A percentile compares a stretch with the other conserved stretches of the same genome.
phyloP scores from a whole-genome alignment of 2,113 vertebrate genomes.

The Macrotus californicus region DNA sequence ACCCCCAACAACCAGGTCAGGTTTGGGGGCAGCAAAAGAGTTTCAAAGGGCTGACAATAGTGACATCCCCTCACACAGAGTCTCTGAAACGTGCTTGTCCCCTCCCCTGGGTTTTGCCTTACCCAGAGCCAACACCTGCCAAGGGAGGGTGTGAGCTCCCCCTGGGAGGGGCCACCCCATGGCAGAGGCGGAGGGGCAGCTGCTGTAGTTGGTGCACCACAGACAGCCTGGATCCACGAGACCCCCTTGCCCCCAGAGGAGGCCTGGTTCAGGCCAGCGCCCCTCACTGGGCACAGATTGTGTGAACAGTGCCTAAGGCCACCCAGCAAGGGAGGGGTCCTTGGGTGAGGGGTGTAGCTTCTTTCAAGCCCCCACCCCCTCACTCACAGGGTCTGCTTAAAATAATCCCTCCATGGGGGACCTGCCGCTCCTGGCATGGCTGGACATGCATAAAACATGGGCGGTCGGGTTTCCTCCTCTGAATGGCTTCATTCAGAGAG shows the following conservation, averaged over 20 bases:
- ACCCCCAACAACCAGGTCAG: background rate
- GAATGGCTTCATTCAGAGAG: slow-evolving; percentile 67
- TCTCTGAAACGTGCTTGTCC: background rate
- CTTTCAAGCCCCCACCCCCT: background rate
- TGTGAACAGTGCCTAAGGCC: slow-evolving; percentile 40
- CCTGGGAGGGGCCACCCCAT: background rate
- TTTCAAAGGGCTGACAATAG: slow-evolving; percentile 33
- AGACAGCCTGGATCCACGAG: slow-evolving; percentile 7
- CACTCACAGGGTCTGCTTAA: slow-evolving; percentile 41
- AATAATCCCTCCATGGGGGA: slow-evolving; percentile 45
- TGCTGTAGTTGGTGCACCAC: slow-evolving; percentile 38
- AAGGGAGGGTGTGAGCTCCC: background rate
- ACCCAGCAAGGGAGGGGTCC: background rate
- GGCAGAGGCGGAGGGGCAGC: background rate
- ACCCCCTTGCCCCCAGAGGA: background rate
- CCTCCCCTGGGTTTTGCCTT: background rate
- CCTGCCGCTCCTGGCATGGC: background rate
- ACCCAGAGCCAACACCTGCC: slow-evolving; percentile 43
- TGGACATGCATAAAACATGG: slow-evolving; percentile 35
- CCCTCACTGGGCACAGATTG: background rate
- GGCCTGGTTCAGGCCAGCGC: background rate
- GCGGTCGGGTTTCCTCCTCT: slow-evolving; percentile 59
- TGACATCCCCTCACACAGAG: background rate
- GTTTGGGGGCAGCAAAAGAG: slow-evolving; percentile 17
- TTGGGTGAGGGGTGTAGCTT: background rate